Conservation (phyloP, 2,797 vertebrate genomes). For the Discoglossus pictus region DNA sequence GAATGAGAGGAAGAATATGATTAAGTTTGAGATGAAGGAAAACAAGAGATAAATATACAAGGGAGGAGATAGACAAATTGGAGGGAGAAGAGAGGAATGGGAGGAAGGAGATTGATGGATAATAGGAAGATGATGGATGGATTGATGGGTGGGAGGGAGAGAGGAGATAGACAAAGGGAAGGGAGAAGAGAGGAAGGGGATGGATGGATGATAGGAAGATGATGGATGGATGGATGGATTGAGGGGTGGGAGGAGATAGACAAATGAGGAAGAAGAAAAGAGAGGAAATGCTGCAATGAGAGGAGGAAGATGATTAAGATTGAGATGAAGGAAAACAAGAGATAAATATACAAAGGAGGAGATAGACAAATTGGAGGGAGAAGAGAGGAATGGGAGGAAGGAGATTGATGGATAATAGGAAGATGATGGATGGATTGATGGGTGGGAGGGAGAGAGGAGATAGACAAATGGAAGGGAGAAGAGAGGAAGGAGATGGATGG, state of each 20-base stretch:
- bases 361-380: neutral
- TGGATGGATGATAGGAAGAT: too few relatives aligned
- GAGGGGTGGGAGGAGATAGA: neutral
- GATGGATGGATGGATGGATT: too few relatives aligned
- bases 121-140: neutral
- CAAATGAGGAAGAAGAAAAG: too few relatives aligned
- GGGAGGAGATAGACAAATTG: too few relatives aligned
- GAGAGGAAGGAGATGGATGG: neutral
- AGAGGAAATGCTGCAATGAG: too few relatives aligned
- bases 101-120: neutral
- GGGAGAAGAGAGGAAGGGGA: neutral
- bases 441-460: neutral
- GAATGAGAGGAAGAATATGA: neutral
- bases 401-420: neutral
- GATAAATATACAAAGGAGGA: too few relatives aligned
- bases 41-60: too few relatives aligned
- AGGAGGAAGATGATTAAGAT: too few relatives aligned
- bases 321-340: too few relatives aligned
- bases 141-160: neutral
- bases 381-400: neutral
- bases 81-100: too few relatives aligned
- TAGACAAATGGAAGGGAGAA: too few relatives aligned
- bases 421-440: neutral
- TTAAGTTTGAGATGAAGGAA: neutral
- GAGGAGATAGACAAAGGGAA: neutral